Evolutionary conservation across 2,888 invertebrate genomes (phyloP).

Genomic region (Nycteola revayana): DNA sequence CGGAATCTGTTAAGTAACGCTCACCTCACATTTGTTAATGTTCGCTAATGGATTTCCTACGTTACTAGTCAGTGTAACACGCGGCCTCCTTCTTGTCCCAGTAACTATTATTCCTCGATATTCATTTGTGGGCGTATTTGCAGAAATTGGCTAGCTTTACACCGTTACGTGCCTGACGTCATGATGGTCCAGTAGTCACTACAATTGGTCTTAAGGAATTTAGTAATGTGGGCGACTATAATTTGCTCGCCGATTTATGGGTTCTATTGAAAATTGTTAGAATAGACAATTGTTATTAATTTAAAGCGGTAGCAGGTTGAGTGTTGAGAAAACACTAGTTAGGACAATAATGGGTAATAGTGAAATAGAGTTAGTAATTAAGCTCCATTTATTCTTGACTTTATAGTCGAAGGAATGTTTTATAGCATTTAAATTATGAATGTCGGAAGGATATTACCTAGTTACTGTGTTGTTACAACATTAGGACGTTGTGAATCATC

Average conservation of each 20-base stretch:
- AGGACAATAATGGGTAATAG: no score
- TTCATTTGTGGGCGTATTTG: conserved; percentile 30
- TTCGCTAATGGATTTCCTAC: conserved; percentile 39
- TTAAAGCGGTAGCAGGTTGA: not conserved
- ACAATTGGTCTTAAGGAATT: conserved; percentile 15
- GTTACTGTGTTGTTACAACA: no score
- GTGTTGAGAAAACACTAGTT: no score
- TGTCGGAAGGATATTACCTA: no score
- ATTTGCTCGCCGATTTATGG: conserved; percentile 21
- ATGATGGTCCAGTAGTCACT: conserved; percentile 11
- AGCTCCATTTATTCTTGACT: no score
- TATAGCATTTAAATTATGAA: no score
- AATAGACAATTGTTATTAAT: conserved; percentile 27
- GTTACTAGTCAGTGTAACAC: conserved; percentile 41
- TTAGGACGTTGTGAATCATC: no score
- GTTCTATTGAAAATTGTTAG: conserved; percentile 27
- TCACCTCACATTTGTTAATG: conserved; percentile 21
- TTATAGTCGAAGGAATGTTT: no score
- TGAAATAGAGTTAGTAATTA: no score
- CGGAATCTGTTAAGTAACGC: conserved; percentile 14
- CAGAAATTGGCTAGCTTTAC: conserved; percentile 25
- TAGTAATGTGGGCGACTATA: conserved; percentile 28
- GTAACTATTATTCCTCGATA: conserved; percentile 33
- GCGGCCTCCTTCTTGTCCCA: conserved; percentile 31
- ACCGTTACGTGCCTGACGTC: conserved; percentile 32